Evolutionary conservation across 1,140 invertebrate species (phyloP).

Genomic region (Caenorhabditis tropicalis): DNA sequence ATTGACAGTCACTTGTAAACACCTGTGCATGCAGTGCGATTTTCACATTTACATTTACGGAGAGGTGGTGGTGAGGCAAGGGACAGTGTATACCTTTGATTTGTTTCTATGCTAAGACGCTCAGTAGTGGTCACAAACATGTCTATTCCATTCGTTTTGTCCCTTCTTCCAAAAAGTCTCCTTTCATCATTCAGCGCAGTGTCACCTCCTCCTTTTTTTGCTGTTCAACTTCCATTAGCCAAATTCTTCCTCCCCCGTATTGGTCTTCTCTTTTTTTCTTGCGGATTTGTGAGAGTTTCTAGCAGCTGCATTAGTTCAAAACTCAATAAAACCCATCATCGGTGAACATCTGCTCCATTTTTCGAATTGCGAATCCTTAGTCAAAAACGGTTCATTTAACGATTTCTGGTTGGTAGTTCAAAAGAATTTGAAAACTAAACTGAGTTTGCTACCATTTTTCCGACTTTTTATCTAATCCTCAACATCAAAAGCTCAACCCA

Average conservation of each 20-base stretch:
- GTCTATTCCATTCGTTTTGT: constrained; percentile 2
- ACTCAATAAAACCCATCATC: too few species aligned
- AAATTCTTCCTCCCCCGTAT: not conserved
- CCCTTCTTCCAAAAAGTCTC: constrained; percentile 10
- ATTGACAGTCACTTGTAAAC: not conserved
- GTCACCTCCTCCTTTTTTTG: constrained; percentile 1
- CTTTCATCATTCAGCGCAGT: constrained; percentile 11
- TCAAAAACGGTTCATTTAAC: too few species aligned
- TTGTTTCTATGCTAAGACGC: not conserved
- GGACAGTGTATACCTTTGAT: not conserved
- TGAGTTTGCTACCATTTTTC: not conserved
- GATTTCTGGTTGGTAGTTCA: too few species aligned
- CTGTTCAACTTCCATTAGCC: constrained; percentile 8
- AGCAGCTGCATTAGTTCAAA: too few species aligned
- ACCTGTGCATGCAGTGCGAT: not conserved
- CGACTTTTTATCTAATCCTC: not conserved
- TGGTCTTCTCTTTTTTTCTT: not conserved
- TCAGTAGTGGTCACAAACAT: not conserved
- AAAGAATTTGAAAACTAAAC: too few species aligned
- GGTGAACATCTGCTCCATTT: too few species aligned
- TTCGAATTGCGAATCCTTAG: too few species aligned
- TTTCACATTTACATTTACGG: not conserved
- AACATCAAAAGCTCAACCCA: not conserved
- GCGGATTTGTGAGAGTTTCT: not conserved
- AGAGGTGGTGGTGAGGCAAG: not conserved